phyloP scores from a whole-genome alignment of 2,888 invertebrate genomes.

The Eristalis tenax region DNA sequence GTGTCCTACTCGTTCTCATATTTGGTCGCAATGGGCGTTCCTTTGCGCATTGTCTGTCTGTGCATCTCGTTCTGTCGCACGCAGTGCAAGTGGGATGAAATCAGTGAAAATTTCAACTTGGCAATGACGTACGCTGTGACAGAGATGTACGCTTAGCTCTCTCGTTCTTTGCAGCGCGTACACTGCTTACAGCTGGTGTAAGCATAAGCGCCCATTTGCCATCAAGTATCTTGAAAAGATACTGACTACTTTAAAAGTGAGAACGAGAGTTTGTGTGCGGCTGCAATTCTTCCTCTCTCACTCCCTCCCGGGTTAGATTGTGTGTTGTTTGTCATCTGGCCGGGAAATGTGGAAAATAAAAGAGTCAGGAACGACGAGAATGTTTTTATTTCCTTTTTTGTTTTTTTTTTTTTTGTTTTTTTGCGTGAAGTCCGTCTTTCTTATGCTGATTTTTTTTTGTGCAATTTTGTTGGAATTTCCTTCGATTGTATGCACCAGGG shows the following conservation, averaged over 20 bases:
- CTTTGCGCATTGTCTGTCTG: not conserved
- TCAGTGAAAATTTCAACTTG: constrained; percentile 43
- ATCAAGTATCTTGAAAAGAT: constrained; percentile 34
- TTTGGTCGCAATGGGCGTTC: constrained; percentile 62
- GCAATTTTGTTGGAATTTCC: constrained; percentile 65
- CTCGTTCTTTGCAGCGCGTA: constrained; percentile 21
- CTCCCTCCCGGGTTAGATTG: constrained; percentile 50
- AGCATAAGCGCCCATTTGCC: constrained; percentile 60
- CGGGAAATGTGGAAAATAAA: constrained; percentile 68
- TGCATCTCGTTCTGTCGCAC: not conserved
- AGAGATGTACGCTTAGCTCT: constrained; percentile 5
- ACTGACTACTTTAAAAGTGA: constrained; percentile 32
- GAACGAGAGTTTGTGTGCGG: constrained; percentile 52
- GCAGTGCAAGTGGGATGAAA: not conserved
- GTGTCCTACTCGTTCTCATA: constrained; percentile 26
- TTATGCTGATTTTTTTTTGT: constrained; percentile 7
- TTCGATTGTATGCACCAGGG: constrained; percentile 47
- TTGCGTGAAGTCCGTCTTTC: constrained; percentile 55
- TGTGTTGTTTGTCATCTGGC: constrained; percentile 64
- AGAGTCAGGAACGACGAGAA: constrained; percentile 27
- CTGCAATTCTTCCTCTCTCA: constrained; percentile 51
- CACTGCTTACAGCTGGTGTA: constrained; percentile 13
- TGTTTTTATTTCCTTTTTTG: constrained; percentile 22
- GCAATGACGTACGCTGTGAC: constrained; percentile 52
- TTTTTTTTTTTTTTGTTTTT: constrained; percentile 19